Base-by-base conservation (phyloP, 2,888 invertebrate species). In the Macrosoma leucophasiata region DNA sequence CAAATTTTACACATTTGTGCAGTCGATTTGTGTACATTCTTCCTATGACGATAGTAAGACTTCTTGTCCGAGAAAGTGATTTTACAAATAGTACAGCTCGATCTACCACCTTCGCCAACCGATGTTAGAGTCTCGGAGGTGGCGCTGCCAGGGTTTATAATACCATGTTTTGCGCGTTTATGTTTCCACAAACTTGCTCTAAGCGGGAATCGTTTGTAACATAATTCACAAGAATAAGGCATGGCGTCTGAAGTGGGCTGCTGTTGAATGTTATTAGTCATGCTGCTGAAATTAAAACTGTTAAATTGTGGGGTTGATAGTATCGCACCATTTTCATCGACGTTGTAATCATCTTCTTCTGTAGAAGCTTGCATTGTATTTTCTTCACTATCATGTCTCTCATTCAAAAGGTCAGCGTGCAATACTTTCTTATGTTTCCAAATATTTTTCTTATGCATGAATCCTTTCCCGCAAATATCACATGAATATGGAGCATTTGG, bases 401-500 rank as follows among this genome's bases (percentile, higher is more conserved):
- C 82, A 22, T 64, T 68, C 13, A 84, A 54, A 21, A 84, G 58
- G 44, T 85, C 84, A 3, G 85, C 82, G 39, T 85, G 85, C 33
- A 85, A 51, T 1, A 88, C 79, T 55, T 85, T 85, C 53, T 85
- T 85, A 44, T 85, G 85, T 51, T 85, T 85, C 85, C 85, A 85
- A 38, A 85, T 85, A 54, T 85, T 85, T 49, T 85, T 85, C 64
- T 85, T 85, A 42, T 85, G 85, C 75, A 84, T 81, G 46, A 85
- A 85, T 15, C 85, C 85, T 56, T 88, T 87, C n/a, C 90, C 88
- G 46, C 90, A 90, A 25, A 87, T 76, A 39, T 90, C 88, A 56
- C 90, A 90, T 21, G 84, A 84, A 46, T 86, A 87, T 25, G 73
- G 85, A 33, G 85, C 85, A 32, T 82, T 81, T 36, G 82, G 79